These are phyloP conservation scores for Meriones psammophilus DNA, from an alignment of 2,797 vertebrate genomes.

Conservation along the genomic window DNA sequence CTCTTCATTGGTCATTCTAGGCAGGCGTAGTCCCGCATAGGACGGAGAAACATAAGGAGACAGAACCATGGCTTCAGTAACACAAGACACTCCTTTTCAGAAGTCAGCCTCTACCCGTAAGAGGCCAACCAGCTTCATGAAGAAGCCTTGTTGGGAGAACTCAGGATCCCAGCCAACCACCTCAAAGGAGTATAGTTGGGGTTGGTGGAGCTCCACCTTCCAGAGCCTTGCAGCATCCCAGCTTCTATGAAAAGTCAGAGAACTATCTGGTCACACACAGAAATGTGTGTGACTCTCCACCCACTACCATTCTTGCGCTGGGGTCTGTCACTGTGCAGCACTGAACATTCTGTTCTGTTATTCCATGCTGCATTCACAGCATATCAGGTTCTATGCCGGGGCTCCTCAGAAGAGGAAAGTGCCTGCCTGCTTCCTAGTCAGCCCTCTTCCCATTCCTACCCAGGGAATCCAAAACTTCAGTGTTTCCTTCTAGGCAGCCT, in stretches of 20 bases:
- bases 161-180: neutral
- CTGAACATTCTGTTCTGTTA: rapidly evolving
- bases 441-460: neutral
- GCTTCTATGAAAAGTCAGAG: neutral
- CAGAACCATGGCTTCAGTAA: neutral
- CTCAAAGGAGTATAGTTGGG: neutral
- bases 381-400: neutral
- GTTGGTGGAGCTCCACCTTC: neutral
- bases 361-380: neutral
- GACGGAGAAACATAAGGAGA: neutral
- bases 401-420: too few relatives aligned
- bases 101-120: neutral
- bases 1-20: neutral
- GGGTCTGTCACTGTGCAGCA: neutral
- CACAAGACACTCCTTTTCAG: neutral
- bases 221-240: neutral
- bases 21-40: neutral
- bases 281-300: neutral
- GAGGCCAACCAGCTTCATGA: neutral
- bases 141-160: neutral
- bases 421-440: neutral
- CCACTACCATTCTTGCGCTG: neutral
- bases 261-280: neutral
- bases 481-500: neutral
- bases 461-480: neutral